These are phyloP conservation scores for Hipposideros larvatus DNA, from an alignment of 2,797 vertebrate genomes.

Conservation along the genomic window DNA sequence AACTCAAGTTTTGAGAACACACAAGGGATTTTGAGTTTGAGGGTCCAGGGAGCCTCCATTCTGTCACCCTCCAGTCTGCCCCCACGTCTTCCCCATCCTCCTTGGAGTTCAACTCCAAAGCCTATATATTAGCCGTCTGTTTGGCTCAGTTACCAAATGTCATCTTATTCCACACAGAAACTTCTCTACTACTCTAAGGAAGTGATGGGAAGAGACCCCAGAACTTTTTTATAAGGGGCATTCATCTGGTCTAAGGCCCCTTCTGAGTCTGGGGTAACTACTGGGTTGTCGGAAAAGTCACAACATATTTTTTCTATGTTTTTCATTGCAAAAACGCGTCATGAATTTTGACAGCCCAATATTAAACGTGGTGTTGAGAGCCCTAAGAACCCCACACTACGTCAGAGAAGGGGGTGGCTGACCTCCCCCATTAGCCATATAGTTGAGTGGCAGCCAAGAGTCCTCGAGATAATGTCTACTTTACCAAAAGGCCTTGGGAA, in stretches of 20 bases:
- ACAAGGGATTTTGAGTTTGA: neutral
- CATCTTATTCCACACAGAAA: conserved; percentile 62
- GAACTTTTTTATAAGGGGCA: neutral
- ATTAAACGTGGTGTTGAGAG: neutral
- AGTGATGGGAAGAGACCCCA: conserved; percentile 33
- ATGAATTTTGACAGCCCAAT: too few species aligned
- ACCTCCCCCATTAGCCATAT: neutral
- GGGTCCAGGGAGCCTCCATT: neutral
- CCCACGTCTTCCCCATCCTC: neutral
- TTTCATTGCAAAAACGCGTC: too few species aligned
- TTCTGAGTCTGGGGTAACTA: neutral
- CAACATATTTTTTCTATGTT: too few species aligned
- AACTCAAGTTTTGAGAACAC: neutral
- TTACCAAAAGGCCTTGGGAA: conserved; percentile 10
- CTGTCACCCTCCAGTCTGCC: neutral
- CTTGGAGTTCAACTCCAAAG: neutral
- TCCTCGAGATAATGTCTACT: neutral
- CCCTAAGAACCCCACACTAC: neutral
- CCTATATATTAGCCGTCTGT: conserved; percentile 4
- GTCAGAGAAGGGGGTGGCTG: neutral
- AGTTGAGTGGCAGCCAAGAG: neutral
- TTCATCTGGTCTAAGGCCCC: neutral
- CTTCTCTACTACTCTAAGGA: conserved; percentile 8
- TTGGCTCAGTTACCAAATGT: conserved; percentile 63
- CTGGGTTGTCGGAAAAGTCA: too few species aligned